A percentile compares a stretch with the other conserved stretches of the same genome.
Conservation (phyloP, 1,140 invertebrate species). For the Philotrypesis tridentata region DNA sequence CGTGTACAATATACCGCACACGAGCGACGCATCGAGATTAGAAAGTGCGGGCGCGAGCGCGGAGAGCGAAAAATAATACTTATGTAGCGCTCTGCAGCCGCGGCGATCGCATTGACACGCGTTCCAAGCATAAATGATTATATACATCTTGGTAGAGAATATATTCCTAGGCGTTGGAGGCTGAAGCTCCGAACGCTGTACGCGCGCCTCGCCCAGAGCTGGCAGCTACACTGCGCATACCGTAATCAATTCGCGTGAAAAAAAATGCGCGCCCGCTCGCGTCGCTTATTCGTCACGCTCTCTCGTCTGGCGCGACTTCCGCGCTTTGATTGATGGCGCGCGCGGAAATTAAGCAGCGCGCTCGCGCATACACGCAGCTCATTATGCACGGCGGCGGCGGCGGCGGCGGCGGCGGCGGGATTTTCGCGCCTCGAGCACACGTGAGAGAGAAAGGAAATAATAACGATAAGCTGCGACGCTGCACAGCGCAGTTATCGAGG, state of each 20-base stretch:
- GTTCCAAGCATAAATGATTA: not conserved
- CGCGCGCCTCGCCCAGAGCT: not conserved
- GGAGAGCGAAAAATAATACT: not conserved
- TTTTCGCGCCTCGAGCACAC: constrained; percentile 27
- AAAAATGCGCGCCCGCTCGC: not conserved
- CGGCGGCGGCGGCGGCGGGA: not conserved
- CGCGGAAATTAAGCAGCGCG: constrained; percentile 40
- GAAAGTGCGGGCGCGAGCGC: not conserved
- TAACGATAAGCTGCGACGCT: no score
- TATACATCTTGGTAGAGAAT: no score
- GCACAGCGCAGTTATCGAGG: no score
- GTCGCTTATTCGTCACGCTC: constrained; percentile 44
- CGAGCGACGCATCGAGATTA: constrained; percentile 17
- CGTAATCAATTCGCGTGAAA: constrained; percentile 40
- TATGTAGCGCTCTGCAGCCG: no score
- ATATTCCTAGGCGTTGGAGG: no score
- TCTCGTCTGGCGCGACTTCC: constrained; percentile 39
- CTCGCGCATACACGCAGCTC: constrained; percentile 51
- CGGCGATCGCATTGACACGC: not conserved
- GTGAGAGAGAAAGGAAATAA: not conserved
- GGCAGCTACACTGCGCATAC: no score
- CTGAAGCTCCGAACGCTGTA: not conserved
- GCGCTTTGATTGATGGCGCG: constrained; percentile 46
- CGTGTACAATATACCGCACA: constrained; percentile 47
- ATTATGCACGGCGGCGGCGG: no score